Evolutionary conservation across 2,113 vertebrate species (phyloP), one percentile per base, ranked within the genome.

Genomic region (Ibidorhyncha struthersii): DNA sequence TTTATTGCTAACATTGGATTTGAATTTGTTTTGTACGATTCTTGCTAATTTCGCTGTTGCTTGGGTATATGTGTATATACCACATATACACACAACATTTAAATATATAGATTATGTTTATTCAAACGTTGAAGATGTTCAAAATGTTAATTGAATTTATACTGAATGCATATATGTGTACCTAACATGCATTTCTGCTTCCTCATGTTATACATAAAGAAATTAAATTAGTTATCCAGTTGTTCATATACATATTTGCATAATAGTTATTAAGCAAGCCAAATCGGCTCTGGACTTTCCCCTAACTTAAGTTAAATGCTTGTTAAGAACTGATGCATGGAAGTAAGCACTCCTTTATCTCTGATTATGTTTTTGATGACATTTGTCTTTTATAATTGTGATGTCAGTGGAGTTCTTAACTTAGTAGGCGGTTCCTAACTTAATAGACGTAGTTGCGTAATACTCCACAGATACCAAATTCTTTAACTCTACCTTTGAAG

Each of bases 351-450:
- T 10, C 74, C 78, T 95, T 96, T 96, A 66, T 71, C 91, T 97
- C 65, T 52, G 65, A 71, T 96, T 95, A 89, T 95, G 67, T 87
- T 97, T 97, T 95, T 18, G 4, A 86, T 95, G 30, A 74, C 70
- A 95, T 96, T 84, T 82, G 86, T 96, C 81, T 94, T 66, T 82
- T 89, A 82, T 92, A 93, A 50, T 86, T 70, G 52, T 93, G 20
- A 80, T 92, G 81, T 62, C 74, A 70, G 21, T 34, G 32, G 27
- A 91, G 45, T 82, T 87, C 27, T 79, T 67, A 84, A 78, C 32
- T 66, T 76, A 81, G 49, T 18, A 85, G 86, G 8, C 17, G 47
- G 50, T 72, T 67, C 38, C 70, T 85, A 61, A 80, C 36, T 59
- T 81, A 81, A 47, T 30, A 82, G 90, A 67, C 36, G 17, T 61